Evolutionary conservation across 1,140 invertebrate genomes (phyloP), one percentile per base, ranked within the genome.

Genomic region (Aricia agestis): DNA sequence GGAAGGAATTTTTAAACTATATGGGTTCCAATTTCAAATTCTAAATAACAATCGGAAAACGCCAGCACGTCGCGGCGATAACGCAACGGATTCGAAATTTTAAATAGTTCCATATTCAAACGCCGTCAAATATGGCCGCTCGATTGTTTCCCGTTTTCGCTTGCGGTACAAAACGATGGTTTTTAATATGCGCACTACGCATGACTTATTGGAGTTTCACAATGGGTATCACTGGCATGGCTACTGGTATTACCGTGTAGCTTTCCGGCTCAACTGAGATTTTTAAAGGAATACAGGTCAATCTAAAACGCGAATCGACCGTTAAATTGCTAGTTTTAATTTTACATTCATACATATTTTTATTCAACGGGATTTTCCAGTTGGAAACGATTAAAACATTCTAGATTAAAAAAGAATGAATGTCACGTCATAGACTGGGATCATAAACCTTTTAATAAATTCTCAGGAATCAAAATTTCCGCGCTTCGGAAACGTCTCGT

Each of bases 71-170:
- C 82, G 78, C 78, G 74, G 81, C 88, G 86, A 89, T 89, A 90
- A 90, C 86, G 86, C 82, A 90, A 91, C 87, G 87, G 87, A 91
- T 91, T 89, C 87, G 86, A 91, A 89, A 89, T 89, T 89, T 89
- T 89, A 89, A 90, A 89, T 86, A 89, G 86, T 91, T 87, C 87
- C 87, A 91, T 89, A 87, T 88, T 90, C 86, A 86, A 90, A 89
- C 82, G 78, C 76, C 78, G 81, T 82, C 83, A 88, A 87, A 89
- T 89, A 88, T 90, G 85, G 86, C 81, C 80, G 77, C 78, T 58
- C 86, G 83, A 90, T 89, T 90, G 86, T 90, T 90, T 90, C 87
- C 87, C 86, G 84, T 88, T 87, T 88, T 90, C 84, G 87, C 85
- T 80, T 76, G 81, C 81, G 79, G 75, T 83, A 83, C 78, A 80